Conservation (phyloP, 2,797 vertebrate species). For the Podarcis siculus region DNA sequence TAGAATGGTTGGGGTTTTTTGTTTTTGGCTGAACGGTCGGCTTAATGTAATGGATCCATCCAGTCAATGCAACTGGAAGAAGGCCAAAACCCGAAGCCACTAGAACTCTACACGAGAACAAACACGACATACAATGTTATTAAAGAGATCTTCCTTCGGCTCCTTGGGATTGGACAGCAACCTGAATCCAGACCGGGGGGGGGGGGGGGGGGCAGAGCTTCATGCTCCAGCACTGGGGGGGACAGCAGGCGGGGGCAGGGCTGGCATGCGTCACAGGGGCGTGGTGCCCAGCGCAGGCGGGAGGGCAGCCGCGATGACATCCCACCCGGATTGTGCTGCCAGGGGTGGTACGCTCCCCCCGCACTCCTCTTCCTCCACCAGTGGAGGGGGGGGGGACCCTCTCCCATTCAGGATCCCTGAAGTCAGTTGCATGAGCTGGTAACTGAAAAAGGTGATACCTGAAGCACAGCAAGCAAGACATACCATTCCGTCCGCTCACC, state of each 20-base stretch:
- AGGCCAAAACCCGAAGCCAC: accelerated
- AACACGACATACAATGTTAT: not conserved
- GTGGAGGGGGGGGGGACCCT: no score
- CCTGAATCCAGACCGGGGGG: not conserved
- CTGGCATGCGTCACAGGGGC: accelerated
- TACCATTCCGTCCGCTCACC: not conserved
- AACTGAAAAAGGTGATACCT: not conserved
- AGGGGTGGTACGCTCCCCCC: no score
- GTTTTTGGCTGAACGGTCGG: not conserved
- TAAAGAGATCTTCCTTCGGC: not conserved
- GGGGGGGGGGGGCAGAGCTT: no score
- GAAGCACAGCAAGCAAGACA: not conserved
- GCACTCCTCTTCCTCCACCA: no score
- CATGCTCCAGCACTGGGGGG: no score
- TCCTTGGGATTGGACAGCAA: not conserved
- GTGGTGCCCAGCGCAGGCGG: no score
- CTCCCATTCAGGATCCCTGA: not conserved
- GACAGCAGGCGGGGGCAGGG: no score
- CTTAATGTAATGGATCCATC: not conserved
- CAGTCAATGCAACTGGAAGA: not conserved
- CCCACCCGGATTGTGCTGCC: no score
- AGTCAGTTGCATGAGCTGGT: not conserved
- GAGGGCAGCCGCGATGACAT: no score
- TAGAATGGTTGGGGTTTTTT: not conserved
- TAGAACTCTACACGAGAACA: not conserved